Evolutionary conservation across 2,113 vertebrate species (phyloP), one percentile per base, ranked within the genome.

Genomic region (Halcyon senegalensis): DNA sequence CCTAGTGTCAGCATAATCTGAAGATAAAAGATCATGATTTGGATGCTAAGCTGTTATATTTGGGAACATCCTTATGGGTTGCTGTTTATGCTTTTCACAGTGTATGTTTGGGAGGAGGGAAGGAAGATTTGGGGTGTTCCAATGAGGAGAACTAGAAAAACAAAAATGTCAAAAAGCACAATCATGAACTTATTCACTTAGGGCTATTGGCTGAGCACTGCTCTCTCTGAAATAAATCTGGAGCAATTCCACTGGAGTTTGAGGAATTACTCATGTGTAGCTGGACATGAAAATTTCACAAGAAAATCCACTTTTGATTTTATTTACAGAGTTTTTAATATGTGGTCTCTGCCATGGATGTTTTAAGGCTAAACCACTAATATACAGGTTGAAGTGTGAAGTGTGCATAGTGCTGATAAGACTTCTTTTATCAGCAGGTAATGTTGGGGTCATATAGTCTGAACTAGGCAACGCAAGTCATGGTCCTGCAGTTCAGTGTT

Each of bases 401-500:
- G 7, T 55, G 35, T 24, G 23, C 15, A 1, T 20, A 28, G 44
- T 11, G 50, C 74, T 82, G n/a, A 19, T 91, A 43, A 83, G 19
- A 19, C 4, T 48, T 1, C 58, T 60, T 55, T 75, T 20, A 27
- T 35, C 39, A 14, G 60, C 60, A 74, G 37, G 55, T 30, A 17
- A 27, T 0, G 0, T 2, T 46, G 28, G 31, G 7, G 17, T 80
- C 50, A 7, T 11, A 1, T 13, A 46, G 37, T 48, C 41, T 73
- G 46, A 76, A 15, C 41, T 66, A 6, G 24, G 6, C 31, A 46
- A 4, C 21, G 33, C 20, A 19, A 62, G 67, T 73, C 9, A 0
- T 66, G 15, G 37, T 75, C 33, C 41, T 66, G 44, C 16, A 4
- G 33, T 43, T 84, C 11, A 8, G 0, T 31, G 16, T 55, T 56